Percentiles rank a stretch among this genome's conserved stretches.
Conservation (phyloP, 2,797 vertebrate genomes). For the Thunnus albacares region DNA sequence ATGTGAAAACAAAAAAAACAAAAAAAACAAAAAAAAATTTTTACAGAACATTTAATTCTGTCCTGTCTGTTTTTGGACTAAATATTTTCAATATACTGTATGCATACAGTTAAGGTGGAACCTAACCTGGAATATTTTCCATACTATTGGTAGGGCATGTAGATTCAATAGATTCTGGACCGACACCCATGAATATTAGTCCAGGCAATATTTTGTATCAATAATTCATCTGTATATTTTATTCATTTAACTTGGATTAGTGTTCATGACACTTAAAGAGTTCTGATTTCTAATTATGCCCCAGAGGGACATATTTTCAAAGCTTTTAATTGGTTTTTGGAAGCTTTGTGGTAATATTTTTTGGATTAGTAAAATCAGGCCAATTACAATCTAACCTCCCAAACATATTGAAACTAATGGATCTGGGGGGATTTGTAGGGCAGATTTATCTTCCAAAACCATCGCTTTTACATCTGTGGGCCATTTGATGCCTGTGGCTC, state of each 20-base stretch:
- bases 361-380: conserved; percentile 73
- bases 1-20: neutral
- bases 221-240: conserved; percentile 21
- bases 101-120: too few relatives aligned
- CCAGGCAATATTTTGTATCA: neutral
- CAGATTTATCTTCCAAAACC: conserved; percentile 55
- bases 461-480: conserved; percentile 78
- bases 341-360: conserved; percentile 38
- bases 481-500: conserved; percentile 69
- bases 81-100: neutral
- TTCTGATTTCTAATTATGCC: conserved; percentile 19
- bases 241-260: conserved; percentile 48
- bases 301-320: conserved; percentile 20
- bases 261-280: conserved; percentile 35
- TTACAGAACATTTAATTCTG: neutral
- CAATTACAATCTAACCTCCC: conserved; percentile 71
- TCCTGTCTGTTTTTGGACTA: neutral
- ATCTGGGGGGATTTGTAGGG: conserved; percentile 63
- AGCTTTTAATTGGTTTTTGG: conserved; percentile 49
- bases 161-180: too few relatives aligned
- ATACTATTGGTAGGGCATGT: neutral
- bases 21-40: too few relatives aligned
- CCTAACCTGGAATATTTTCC: neutral
- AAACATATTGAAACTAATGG: conserved; percentile 69
- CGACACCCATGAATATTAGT: neutral